phyloP scores from a whole-genome alignment of 2,113 vertebrate species.

The Stigmatopora nigra region DNA sequence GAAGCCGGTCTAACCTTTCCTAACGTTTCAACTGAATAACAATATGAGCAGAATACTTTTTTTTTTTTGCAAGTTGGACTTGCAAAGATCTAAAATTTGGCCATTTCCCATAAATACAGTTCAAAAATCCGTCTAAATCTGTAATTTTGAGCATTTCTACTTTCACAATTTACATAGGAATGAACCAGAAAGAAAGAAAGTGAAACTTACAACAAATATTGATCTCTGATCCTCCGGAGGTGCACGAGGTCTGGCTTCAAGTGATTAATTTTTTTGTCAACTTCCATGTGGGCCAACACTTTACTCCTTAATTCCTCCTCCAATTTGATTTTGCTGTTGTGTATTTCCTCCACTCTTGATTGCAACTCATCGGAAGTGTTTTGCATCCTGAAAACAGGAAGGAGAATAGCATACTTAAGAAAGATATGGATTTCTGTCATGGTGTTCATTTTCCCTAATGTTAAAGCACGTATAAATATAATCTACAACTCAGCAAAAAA shows the following conservation, averaged over 20 bases:
- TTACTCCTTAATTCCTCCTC: slow-evolving; percentile 93
- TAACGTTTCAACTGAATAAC: too few species aligned
- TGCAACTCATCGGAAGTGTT: slow-evolving; percentile 91
- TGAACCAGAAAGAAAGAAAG: background rate
- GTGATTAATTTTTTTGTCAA: slow-evolving; percentile 89
- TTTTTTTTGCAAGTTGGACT: too few species aligned
- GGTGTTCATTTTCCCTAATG: background rate
- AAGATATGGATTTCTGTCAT: background rate
- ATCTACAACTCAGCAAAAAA: too few species aligned
- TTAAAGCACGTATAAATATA: too few species aligned
- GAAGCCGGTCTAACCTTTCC: background rate
- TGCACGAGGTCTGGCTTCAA: slow-evolving; percentile 94
- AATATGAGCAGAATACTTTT: too few species aligned
- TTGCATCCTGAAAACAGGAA: slow-evolving; percentile 71
- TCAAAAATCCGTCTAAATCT: too few species aligned
- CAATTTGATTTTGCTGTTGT: slow-evolving; percentile 83
- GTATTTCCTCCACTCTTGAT: slow-evolving; percentile 91
- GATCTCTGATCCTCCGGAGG: slow-evolving; percentile 92
- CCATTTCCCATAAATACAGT: too few species aligned
- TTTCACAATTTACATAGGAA: background rate
- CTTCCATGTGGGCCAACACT: slow-evolving; percentile 85
- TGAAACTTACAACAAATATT: slow-evolving; percentile 87
- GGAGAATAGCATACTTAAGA: background rate
- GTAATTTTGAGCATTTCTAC: too few species aligned
- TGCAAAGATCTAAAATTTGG: too few species aligned